These are phyloP conservation scores for Galaxea fascicularis DNA, from an alignment of 92 coral and sea anemone genomes.

Conservation along the genomic window DNA sequence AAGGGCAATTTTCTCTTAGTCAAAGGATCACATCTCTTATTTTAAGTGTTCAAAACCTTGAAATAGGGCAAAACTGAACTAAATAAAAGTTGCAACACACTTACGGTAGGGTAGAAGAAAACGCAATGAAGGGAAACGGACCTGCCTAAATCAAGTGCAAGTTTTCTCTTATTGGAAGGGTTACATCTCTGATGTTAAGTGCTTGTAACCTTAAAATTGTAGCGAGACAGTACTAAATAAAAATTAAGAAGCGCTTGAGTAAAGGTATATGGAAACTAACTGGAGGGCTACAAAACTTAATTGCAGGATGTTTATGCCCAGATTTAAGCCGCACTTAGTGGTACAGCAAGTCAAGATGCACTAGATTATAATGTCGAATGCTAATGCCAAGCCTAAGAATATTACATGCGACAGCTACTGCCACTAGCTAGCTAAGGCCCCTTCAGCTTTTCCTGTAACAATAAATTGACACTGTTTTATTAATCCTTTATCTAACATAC, in stretches of 20 bases:
- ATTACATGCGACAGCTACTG: background rate
- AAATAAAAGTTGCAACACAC: background rate
- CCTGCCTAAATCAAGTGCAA: constrained; percentile 1
- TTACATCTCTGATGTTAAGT: background rate
- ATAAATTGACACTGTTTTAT: background rate
- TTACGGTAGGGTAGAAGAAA: background rate
- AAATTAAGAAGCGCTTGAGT: no score
- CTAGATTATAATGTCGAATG: background rate
- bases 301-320: background rate
- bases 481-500: background rate
- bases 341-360: background rate
- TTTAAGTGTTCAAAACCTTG: background rate
- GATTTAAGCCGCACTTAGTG: background rate
- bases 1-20: constrained; percentile 22
- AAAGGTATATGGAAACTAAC: background rate
- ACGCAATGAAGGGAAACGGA: background rate
- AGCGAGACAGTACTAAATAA: background rate
- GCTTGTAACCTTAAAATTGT: constrained; percentile 4
- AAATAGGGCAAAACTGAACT: constrained; percentile 6
- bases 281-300: background rate
- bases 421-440: background rate
- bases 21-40: constrained; percentile 6
- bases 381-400: background rate
- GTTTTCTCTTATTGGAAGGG: background rate
- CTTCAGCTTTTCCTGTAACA: background rate